phyloP scores from a whole-genome alignment of 2,113 vertebrate genomes.

The Daubentonia madagascariensis region DNA sequence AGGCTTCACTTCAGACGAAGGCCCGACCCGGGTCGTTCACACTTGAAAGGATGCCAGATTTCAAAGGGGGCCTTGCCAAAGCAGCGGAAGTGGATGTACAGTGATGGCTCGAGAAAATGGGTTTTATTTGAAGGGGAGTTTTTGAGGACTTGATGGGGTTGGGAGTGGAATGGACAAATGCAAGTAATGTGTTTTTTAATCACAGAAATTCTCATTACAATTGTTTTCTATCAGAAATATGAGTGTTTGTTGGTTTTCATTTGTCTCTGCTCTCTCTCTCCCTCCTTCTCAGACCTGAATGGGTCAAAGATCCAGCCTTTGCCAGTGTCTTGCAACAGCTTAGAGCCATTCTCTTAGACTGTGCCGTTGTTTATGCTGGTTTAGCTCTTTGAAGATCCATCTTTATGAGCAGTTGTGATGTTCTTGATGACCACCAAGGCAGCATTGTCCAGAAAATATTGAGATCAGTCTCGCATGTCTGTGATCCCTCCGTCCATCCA shows the following conservation, averaged over 20 bases:
- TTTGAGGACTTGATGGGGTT: conserved; percentile 6
- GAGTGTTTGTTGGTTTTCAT: not conserved
- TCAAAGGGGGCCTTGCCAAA: conserved; percentile 51
- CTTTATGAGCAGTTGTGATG: not conserved
- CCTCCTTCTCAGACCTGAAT: not conserved
- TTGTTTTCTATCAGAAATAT: not conserved
- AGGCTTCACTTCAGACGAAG: conserved; percentile 59
- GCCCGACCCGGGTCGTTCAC: conserved; percentile 18
- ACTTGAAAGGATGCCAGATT: conserved; percentile 64
- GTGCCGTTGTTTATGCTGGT: not conserved
- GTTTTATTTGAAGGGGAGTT: conserved; percentile 24
- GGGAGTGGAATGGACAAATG: not conserved
- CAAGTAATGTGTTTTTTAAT: not conserved
- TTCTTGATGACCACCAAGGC: not conserved
- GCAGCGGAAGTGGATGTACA: not conserved
- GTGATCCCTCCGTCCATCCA: not conserved
- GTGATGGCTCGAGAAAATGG: not conserved
- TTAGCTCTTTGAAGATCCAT: not conserved
- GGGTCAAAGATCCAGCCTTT: not conserved
- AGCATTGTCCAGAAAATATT: not conserved
- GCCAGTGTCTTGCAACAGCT: not conserved
- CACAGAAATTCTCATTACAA: not conserved
- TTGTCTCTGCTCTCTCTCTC: not conserved
- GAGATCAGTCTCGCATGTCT: not conserved
- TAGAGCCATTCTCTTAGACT: not conserved